Base-by-base conservation (phyloP, 2,113 vertebrate species). In the Manacus vitellinus region DNA sequence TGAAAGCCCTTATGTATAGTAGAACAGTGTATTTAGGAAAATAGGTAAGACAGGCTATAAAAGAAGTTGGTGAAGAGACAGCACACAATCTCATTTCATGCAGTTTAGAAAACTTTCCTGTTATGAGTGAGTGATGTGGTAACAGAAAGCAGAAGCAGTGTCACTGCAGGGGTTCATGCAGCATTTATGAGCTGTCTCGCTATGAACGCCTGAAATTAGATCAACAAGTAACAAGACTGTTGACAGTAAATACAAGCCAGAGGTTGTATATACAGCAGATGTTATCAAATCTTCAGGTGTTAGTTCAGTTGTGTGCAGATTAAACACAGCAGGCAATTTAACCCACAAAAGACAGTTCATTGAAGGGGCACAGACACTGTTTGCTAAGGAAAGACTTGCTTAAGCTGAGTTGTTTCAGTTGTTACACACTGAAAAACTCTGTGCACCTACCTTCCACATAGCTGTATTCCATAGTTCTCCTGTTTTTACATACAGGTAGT, bases 181-280 rank as follows among this genome's bases (percentile, higher is more conserved):
- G 65, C 65, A 56, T 91, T 84, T 84, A 77, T 63, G 39, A 94
- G 46, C 52, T 78, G 65, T 84, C 91, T 86, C 66, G 25, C 35
- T 47, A 10, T 2, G 41, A 78, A 37, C 52, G 52, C 68, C 62
- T 87, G 87, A 92, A 94, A 85, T 89, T 19, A 92, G 56, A 95
- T 78, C 61, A 91, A 63, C 62, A 75, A 85, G 56, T 82, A 95
- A 71, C 51, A 87, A 55, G 73, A 72, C 22, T 87, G 70, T 51
- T 92, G 87, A 91, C 70, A 85, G 71, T 75, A 95, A 94, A 92
- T 39, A 89, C 12, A 65, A 91, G 73, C 44, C 49, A 89, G 92
- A 79, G 56, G 31, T 88, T 84, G 65, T 39, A 28, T 56, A 72
- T 30, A 78, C 31, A 89, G 76, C 49, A 87, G 81, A 92, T 85